A percentile compares a stretch with the other conserved stretches of the same genome.
phyloP scores from a whole-genome alignment of 2,797 vertebrate genomes.

The Gambelia wislizenii region DNA sequence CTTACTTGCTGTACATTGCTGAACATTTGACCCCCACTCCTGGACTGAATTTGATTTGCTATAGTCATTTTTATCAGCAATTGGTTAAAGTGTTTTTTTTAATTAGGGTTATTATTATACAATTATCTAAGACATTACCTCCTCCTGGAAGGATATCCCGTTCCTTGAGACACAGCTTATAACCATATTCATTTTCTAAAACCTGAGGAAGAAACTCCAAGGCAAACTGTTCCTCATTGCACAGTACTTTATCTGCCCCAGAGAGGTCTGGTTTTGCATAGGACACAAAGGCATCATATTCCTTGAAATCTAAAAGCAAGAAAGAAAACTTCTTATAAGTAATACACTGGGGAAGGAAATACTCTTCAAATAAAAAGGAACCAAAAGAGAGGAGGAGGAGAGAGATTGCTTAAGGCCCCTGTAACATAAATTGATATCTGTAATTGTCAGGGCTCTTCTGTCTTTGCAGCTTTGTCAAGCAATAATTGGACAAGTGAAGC shows the following conservation, averaged over 20 bases:
- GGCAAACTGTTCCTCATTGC: constrained; percentile 79
- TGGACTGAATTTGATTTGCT: neutral
- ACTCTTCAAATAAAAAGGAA: neutral
- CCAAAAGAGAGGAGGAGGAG: no score
- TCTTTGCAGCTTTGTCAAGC: neutral
- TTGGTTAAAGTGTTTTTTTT: neutral
- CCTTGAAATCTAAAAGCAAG: constrained; percentile 82
- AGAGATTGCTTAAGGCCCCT: no score
- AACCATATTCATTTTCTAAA: constrained; percentile 87
- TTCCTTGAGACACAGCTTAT: constrained; percentile 88
- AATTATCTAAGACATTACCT: constrained; percentile 76
- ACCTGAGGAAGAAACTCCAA: constrained; percentile 81
- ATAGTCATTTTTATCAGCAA: neutral
- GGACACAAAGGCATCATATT: constrained; percentile 90
- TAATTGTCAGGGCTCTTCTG: no score
- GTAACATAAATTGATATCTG: neutral
- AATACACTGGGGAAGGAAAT: neutral
- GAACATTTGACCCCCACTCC: neutral
- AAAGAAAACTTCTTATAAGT: neutral
- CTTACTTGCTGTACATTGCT: no score
- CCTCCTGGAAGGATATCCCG: constrained; percentile 90
- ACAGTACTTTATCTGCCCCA: constrained; percentile 48
- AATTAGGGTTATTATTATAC: neutral
- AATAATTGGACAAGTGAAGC: neutral
- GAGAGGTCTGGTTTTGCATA: constrained; percentile 75